phyloP scores from a whole-genome alignment of 1,140 invertebrate genomes.

The Heterodera schachtii region DNA sequence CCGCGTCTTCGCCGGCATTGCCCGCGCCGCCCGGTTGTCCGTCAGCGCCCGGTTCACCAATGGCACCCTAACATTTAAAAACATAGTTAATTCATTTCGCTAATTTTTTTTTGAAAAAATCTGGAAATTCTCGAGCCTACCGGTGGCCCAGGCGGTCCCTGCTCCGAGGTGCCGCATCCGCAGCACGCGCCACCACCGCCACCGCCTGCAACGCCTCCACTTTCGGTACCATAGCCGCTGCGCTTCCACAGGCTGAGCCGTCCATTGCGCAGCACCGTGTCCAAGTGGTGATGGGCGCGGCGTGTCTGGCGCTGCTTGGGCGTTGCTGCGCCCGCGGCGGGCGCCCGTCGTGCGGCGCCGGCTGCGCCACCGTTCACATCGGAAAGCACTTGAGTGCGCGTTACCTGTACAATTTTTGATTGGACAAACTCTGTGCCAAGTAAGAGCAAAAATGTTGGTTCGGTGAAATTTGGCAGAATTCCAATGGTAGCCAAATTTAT shows the following conservation, averaged over 20 bases:
- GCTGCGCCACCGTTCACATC: conserved; percentile 12
- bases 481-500: too few relatives aligned
- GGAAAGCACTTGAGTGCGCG: conserved; percentile 22
- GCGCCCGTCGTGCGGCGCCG: background rate
- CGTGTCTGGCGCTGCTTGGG: too few relatives aligned
- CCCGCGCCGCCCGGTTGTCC: too few relatives aligned
- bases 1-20: background rate
- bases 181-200: conserved; percentile 38
- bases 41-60: background rate
- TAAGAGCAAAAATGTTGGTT: background rate
- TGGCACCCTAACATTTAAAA: background rate
- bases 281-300: background rate
- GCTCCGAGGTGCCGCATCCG: conserved; percentile 43
- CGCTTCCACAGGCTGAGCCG: conserved; percentile 3
- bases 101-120: background rate
- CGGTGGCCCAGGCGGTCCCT: conserved; percentile 43
- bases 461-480: background rate
- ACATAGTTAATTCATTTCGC: too few relatives aligned
- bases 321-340: too few relatives aligned
- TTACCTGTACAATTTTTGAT: conserved; percentile 25
- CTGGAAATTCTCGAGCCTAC: background rate
- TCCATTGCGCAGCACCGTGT: conserved; percentile 3
- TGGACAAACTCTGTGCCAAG: background rate
- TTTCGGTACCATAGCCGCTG: background rate
- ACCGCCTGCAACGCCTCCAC: background rate